A percentile compares a stretch with the other conserved stretches of the same genome.
Conservation (phyloP, 2,888 invertebrate species). For the Galerucella nymphaeae region DNA sequence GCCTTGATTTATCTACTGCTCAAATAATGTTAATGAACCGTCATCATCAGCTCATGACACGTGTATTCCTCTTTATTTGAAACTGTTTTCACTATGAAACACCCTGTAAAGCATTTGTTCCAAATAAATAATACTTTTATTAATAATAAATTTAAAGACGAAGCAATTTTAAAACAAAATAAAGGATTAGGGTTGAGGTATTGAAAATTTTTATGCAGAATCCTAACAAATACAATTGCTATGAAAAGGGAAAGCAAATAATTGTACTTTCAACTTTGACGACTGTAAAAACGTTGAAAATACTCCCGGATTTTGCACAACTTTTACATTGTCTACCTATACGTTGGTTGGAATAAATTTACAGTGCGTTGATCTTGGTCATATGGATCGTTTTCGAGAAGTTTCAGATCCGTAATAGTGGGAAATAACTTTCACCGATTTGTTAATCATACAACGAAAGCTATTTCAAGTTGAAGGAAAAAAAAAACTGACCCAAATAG, state of each 20-base stretch:
- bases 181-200: too few species aligned
- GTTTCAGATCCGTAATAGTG: constrained; percentile 40
- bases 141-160: too few species aligned
- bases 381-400: constrained; percentile 34
- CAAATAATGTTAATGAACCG: too few species aligned
- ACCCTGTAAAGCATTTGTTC: too few species aligned
- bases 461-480: constrained; percentile 40
- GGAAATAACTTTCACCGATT: constrained; percentile 45
- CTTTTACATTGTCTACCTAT: constrained; percentile 29
- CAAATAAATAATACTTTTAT: too few species aligned
- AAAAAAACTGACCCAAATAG: constrained; percentile 34
- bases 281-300: neutral
- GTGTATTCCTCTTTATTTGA: too few species aligned
- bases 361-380: constrained; percentile 34
- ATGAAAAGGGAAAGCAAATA: constrained; percentile 11
- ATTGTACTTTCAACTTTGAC: constrained; percentile 6
- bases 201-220: neutral
- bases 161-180: too few species aligned
- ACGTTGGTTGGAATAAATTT: constrained; percentile 23
- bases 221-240: neutral
- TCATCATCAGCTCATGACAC: too few species aligned
- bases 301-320: constrained; percentile 32
- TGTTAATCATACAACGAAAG: constrained; percentile 43
- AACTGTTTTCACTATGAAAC: too few species aligned
- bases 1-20: too few species aligned